Base-by-base conservation (phyloP, 2,797 vertebrate genomes). In the Enteromius thamalakanensis region DNA sequence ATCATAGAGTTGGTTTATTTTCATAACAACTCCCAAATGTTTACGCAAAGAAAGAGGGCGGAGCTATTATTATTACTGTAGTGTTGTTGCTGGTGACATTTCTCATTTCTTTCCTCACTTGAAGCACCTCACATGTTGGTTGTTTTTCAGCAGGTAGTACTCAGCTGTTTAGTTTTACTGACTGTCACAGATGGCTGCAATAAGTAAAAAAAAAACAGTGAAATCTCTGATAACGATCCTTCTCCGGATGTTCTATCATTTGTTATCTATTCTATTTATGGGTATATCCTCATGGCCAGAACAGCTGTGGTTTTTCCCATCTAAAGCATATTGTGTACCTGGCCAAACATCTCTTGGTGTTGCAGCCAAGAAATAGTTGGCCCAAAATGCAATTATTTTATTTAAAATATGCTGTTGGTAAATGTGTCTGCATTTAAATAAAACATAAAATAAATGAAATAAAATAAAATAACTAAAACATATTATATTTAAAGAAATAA, bases 301-400 rank as follows among this genome's bases (percentile, higher is more conserved):
- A 67, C 80, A 67, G 26, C 53, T 72, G 51, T 81, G 55, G 21
- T 47, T 3, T 81, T 62, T 72, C 19, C 49, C 19, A 81, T 14
- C 4, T 5, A 45, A 77, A 45, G 15, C 23, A 17, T 45, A 23
- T 17, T 29, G 37, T 78, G 42, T 2, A 60, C 62, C 29, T 51
- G 29, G 62, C 45, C 23, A 45, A 45, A 15, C 11, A 12, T 77
- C 40, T 77, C 17, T 67, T 67, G 62, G 6, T 49, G 29, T 67
- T 49, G 62, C 42, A 37, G 45, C 19, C 11, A 34, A 49, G 4
- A 58, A 37, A 75, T n/a, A 29, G 15, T 53, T 29, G 15, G 53
- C 53, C 71, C 12, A 53, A 53, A 42, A 51, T 26, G 55, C 8
- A 4, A 23, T 58, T 23, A 4, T 1, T 58, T 26, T 60, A 60